Evolutionary conservation across 1,140 invertebrate species (phyloP), one percentile per base, ranked within the genome.

Genomic region (Drosophila nannoptera): DNA sequence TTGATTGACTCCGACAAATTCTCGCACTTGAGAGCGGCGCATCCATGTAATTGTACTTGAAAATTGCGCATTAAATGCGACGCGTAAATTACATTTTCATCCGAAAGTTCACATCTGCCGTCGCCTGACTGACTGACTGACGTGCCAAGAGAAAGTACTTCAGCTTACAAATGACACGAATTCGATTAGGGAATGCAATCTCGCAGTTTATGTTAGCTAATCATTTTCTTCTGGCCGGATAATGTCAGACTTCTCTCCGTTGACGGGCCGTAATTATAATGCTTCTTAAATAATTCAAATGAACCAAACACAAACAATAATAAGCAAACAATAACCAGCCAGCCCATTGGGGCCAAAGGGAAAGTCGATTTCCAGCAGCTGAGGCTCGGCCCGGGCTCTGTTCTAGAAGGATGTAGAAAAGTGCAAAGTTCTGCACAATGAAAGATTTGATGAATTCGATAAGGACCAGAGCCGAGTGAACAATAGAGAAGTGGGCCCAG

Each of bases 1-100:
- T 78, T 61, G 72, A 75, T 75, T 78, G 54, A 69, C 53, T 72
- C 42, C 45, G 46, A 52, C 75, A 74, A 73, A 69, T 56, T 73
- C 48, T 9, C 40, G 14, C 31, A 42, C 66, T 49, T 33, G 4
- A 53, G n/a, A 2, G 32, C 4, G 7, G 7, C 16, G 8, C n/a
- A 16, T 50, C 5, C 22, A 7, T 38, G 38, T 12, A 38, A 36
- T 58, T 53, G 45, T 58, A 62, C 56, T 65, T 65, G 76, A 63
- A 65, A 75, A 61, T 62, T 69, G 50, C 35, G 8, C 49, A 35
- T 40, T 36, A 68, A 77, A 35, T 56, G 75, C 14, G 56, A 45
- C 46, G 32, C 45, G 32, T 35, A 53, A 73, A 65, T 78, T 65
- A 48, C 59, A 46, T 66, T 56, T 50, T 36, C 12, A 16, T 14